phyloP scores from a whole-genome alignment of 2,797 vertebrate genomes.

The Chaetodon trifasciatus region DNA sequence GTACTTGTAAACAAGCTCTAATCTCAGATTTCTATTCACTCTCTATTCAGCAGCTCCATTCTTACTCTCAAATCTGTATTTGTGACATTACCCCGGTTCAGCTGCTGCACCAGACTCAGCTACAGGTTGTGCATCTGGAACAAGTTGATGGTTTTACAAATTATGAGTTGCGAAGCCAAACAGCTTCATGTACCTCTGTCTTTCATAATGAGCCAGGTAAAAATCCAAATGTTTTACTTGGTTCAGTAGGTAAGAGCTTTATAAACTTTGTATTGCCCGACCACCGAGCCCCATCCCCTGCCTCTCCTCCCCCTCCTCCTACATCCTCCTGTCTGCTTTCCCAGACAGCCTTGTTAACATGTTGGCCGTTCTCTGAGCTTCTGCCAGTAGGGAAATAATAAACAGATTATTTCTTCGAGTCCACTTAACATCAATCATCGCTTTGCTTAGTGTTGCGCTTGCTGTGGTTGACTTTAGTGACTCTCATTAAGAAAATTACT shows the following conservation, averaged over 20 bases:
- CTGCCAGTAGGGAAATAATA: constrained; percentile 71
- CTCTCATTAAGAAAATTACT: constrained; percentile 54
- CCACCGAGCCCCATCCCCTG: background rate
- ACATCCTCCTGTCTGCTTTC: constrained; percentile 68
- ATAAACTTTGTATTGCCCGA: background rate
- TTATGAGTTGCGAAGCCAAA: background rate
- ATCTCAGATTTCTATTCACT: background rate
- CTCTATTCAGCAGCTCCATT: background rate
- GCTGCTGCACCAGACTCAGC: background rate
- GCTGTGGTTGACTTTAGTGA: constrained; percentile 46
- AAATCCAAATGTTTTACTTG: background rate
- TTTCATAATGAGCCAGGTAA: background rate
- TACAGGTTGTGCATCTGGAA: constrained; percentile 1
- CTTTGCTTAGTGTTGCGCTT: constrained; percentile 9
- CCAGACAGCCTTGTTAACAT: constrained; percentile 76
- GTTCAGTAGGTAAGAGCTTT: constrained; percentile 1
- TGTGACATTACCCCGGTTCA: background rate
- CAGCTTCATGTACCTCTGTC: background rate
- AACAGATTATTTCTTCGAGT: constrained; percentile 69
- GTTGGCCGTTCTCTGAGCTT: constrained; percentile 62
- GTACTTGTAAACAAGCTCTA: background rate
- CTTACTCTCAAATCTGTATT: constrained; percentile 6
- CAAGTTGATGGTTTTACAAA: background rate
- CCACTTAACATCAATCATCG: constrained; percentile 56
- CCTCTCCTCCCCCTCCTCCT: constrained; percentile 25